These are phyloP conservation scores for Triplophysa siluroides DNA, from an alignment of 2,113 vertebrate genomes.

Conservation along the genomic window DNA sequence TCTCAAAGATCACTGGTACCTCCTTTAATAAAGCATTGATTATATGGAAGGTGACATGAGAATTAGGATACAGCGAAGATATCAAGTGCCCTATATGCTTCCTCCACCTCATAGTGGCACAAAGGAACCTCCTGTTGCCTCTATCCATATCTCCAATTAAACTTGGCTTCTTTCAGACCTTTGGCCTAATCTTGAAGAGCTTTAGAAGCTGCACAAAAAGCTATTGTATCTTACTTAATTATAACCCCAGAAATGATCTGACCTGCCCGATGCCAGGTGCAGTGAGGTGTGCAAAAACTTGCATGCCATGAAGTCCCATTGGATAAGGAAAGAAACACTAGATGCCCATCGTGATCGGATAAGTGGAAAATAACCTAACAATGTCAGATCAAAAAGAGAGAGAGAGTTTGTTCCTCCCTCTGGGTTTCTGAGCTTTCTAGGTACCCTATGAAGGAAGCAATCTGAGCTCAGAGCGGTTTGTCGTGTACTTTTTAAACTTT, in stretches of 20 bases:
- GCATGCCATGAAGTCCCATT: constrained; percentile 58
- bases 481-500: constrained; percentile 35
- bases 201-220: constrained; percentile 61
- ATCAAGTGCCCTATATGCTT: constrained; percentile 61
- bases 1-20: constrained; percentile 18
- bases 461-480: constrained; percentile 43
- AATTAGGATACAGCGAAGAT: constrained; percentile 50
- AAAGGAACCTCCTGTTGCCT: constrained; percentile 68
- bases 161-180: constrained; percentile 63
- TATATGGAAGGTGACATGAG: constrained; percentile 36
- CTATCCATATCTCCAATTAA: constrained; percentile 64
- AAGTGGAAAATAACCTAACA: constrained; percentile 69
- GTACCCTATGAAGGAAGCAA: constrained; percentile 59
- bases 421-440: constrained; percentile 36
- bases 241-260: constrained; percentile 61
- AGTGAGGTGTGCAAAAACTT: constrained; percentile 57
- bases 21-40: constrained; percentile 44
- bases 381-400: constrained; percentile 54
- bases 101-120: constrained; percentile 59
- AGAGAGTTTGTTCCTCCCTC: constrained; percentile 59
- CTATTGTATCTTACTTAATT: constrained; percentile 61
- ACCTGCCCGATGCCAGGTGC: constrained; percentile 51
- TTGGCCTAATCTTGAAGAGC: constrained; percentile 65
- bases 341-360: constrained; percentile 63
- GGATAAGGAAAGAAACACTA: constrained; percentile 75